Conservation (phyloP, 2,888 invertebrate genomes). For the Meghimatium bilineatum region DNA sequence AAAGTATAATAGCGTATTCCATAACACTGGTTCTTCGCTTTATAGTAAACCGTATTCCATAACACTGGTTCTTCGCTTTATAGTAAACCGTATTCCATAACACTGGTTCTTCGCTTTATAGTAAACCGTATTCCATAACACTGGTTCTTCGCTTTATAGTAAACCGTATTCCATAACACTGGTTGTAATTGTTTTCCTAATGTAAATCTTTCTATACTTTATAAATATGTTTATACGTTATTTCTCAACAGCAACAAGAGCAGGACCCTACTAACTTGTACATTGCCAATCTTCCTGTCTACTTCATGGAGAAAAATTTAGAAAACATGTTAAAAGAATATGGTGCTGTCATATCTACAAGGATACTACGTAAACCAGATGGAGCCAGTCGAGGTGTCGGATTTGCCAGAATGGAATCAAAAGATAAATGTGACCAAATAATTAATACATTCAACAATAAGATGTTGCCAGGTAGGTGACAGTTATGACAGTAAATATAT, state of each 20-base stretch:
- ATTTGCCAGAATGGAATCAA: conserved; percentile 92
- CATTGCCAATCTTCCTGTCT: conserved; percentile 96
- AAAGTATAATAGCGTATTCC: too few relatives aligned
- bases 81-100: too few relatives aligned
- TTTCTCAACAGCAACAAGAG: conserved; percentile 81
- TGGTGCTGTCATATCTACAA: conserved; percentile 92
- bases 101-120: too few relatives aligned
- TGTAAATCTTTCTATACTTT: background rate
- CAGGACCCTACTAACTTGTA: conserved; percentile 99
- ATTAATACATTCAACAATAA: conserved; percentile 95
- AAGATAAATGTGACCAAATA: conserved; percentile 97
- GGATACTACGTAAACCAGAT: conserved; percentile 92
- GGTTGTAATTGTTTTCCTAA: too few relatives aligned
- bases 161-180: too few relatives aligned
- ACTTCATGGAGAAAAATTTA: conserved; percentile 95
- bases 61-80: too few relatives aligned
- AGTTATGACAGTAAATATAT: too few relatives aligned
- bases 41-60: too few relatives aligned
- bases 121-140: too few relatives aligned
- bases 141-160: too few relatives aligned
- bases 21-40: too few relatives aligned
- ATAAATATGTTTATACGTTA: background rate
- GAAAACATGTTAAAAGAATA: conserved; percentile 86
- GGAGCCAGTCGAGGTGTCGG: conserved; percentile 87
- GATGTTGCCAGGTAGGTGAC: conserved; percentile 82